Base-by-base conservation (phyloP, 2,113 vertebrate species). In the Eclectus roratus region DNA sequence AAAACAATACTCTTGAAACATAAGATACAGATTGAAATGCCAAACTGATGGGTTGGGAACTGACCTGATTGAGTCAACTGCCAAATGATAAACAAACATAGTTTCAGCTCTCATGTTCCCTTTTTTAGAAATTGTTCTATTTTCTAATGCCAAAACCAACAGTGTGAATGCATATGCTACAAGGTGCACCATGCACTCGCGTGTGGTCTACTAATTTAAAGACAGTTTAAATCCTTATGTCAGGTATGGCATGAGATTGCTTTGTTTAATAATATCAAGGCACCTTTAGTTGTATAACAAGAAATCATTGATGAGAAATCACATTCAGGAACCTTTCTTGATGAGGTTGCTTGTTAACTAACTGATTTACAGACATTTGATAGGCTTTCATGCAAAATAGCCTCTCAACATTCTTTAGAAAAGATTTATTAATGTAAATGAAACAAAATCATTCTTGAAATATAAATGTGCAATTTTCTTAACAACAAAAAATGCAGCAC, bases 391-490 rank as follows among this genome's bases (percentile, higher is more conserved):
- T 70, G 82, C 53, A 88, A 96, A 96, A 68, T 43, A 94, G 93
- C 96, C 82, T 95, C 44, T 97, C 55, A 46, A 1, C 88, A 70
- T 96, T 97, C 89, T 85, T 31, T 80, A 85, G 78, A 93, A 73
- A 89, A 95, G 46, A 91, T 92, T 77, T 78, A 91, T 96, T 96
- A 91, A 46, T 96, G 49, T 94, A 93, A 95, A 79, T 79, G 76
- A 97, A 96, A 83, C 47, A 91, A 97, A 83, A 89, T 61, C 1
- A 43, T 79, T 93, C 72, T 85, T 89, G 79, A 95, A 92, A 92
- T 95, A 65, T 90, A 55, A 89, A 85, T 73, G 89, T 98, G 96
- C 96, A 97, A 61, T 96, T 98, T 96, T 95, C 95, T 97, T 96
- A 91, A 91, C 89, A 94, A 93, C 85, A 85, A 44, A 44, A 70